Conservation (phyloP, 2,113 vertebrate species). For the Melanerpes aurifrons region DNA sequence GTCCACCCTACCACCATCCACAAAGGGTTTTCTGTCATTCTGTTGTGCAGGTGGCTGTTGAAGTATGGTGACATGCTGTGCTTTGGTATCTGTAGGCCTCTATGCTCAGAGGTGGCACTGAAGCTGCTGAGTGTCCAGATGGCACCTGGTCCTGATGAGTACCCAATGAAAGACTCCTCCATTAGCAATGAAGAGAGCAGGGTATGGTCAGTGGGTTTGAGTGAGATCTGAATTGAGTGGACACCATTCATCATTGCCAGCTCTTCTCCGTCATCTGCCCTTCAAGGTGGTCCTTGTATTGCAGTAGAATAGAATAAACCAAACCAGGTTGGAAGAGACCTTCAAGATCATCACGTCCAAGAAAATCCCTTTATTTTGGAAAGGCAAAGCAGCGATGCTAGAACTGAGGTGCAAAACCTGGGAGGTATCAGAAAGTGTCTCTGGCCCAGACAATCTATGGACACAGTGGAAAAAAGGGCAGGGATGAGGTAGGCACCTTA, state of each 20-base stretch:
- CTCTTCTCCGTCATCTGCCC: not conserved
- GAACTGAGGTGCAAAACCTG: not conserved
- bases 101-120: not conserved
- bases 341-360: no score
- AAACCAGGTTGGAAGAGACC: no score
- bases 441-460: not conserved
- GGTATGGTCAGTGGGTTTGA: not conserved
- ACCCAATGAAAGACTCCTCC: not conserved
- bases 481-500: not conserved
- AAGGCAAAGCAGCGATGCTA: not conserved
- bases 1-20: not conserved
- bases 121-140: not conserved
- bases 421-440: not conserved
- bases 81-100: not conserved
- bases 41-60: not conserved
- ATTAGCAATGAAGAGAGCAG: not conserved
- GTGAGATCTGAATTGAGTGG: not conserved
- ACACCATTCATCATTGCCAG: fast-evolving
- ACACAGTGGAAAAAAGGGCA: not conserved
- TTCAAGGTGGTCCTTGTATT: not conserved
- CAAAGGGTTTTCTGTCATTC: not conserved
- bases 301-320: no score
- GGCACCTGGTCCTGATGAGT: not conserved
- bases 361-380: not conserved
- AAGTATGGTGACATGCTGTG: not conserved